Conservation (phyloP, 1,140 invertebrate species). For the Cataglyphis hispanica region DNA sequence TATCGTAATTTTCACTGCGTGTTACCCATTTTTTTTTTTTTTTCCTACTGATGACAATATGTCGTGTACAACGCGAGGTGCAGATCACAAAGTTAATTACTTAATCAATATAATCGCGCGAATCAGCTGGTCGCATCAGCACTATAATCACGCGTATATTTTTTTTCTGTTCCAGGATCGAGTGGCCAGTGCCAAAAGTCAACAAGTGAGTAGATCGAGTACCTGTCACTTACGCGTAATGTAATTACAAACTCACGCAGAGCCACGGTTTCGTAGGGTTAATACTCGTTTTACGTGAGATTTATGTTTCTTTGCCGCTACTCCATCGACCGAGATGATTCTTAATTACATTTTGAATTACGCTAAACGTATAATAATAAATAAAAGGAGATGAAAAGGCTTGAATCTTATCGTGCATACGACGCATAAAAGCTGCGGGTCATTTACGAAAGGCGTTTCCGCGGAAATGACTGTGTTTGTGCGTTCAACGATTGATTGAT, state of each 20-base stretch:
- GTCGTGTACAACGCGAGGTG: not conserved
- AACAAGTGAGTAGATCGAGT: constrained; percentile 78
- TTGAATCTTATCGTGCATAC: constrained; percentile 31
- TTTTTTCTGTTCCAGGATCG: constrained; percentile 75
- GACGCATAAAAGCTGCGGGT: not conserved
- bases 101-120: constrained; percentile 31
- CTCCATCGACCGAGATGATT: constrained; percentile 30
- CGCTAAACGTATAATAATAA: no score
- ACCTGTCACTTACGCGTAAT: constrained; percentile 34
- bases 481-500: constrained; percentile 45
- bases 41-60: not conserved
- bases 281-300: constrained; percentile 72
- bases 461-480: constrained; percentile 1
- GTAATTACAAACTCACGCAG: constrained; percentile 59
- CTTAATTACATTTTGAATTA: constrained; percentile 72
- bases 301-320: constrained; percentile 68
- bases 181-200: constrained; percentile 67
- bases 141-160: constrained; percentile 30
- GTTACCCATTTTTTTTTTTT: not conserved
- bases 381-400: constrained; percentile 50
- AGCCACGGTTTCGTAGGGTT: constrained; percentile 67
- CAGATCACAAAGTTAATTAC: not conserved
- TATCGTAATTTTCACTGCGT: constrained; percentile 18
- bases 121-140: not conserved
- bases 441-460: constrained; percentile 20